Evolutionary conservation across 1,140 invertebrate genomes (phyloP).

Genomic region (Brachionus rotundiformis): DNA sequence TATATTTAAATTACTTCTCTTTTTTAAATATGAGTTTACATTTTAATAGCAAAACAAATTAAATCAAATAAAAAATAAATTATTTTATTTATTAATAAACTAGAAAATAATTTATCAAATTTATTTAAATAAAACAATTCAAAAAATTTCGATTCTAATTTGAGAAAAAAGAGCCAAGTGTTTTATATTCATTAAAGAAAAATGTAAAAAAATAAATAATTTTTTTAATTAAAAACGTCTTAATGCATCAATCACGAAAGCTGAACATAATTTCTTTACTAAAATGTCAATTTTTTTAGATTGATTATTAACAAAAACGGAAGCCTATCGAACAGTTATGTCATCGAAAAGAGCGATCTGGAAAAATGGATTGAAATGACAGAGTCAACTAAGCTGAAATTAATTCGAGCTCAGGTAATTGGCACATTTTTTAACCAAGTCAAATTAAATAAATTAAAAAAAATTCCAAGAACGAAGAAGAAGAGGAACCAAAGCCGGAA

Average conservation of each 20-base stretch:
- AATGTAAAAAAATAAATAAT: not conserved
- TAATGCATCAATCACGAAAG: not conserved
- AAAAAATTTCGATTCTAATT: too few species aligned
- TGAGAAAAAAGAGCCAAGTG: too few species aligned
- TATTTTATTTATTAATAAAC: too few species aligned
- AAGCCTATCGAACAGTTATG: not conserved
- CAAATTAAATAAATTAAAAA: not conserved
- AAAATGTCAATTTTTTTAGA: not conserved
- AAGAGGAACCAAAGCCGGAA: not conserved
- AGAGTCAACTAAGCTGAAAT: slow-evolving; percentile 29
- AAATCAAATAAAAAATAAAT: too few species aligned
- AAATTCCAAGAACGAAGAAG: not conserved
- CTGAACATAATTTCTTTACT: not conserved
- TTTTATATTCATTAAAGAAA: too few species aligned
- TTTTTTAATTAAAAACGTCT: not conserved
- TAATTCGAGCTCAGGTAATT: not conserved
- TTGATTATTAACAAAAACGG: not conserved
- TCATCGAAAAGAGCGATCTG: not conserved
- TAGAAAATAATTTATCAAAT: too few species aligned
- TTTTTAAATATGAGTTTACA: too few species aligned
- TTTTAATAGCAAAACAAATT: too few species aligned
- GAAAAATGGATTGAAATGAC: slow-evolving; percentile 25
- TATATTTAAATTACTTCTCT: too few species aligned
- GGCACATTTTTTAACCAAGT: not conserved
- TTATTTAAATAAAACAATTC: too few species aligned